A percentile compares a stretch with the other conserved stretches of the same genome.
These are phyloP conservation scores for Aradophagus sp. DNA, from an alignment of 1,140 invertebrate genomes.

Conservation along the genomic window DNA sequence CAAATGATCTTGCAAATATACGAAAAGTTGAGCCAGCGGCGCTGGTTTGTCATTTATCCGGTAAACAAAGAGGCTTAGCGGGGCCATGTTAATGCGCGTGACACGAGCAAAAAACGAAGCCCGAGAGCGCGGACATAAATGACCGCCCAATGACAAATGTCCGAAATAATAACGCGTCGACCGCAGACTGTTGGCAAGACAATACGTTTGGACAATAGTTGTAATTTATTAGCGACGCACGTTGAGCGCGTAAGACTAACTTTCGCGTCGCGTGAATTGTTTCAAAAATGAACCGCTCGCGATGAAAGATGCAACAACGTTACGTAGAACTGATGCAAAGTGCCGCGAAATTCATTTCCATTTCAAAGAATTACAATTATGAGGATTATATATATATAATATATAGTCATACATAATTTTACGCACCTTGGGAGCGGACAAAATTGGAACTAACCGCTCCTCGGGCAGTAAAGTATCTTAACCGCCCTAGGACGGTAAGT, in stretches of 20 bases:
- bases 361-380: conserved; percentile 40
- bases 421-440: not conserved
- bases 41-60: too few species aligned
- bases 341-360: too few species aligned
- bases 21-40: too few species aligned
- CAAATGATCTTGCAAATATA: too few species aligned
- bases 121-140: conserved; percentile 11
- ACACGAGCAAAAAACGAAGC: not conserved
- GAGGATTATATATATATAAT: too few species aligned
- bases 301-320: conserved; percentile 39
- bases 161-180: conserved; percentile 35
- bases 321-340: conserved; percentile 6
- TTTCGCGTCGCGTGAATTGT: conserved; percentile 39
- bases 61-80: too few species aligned
- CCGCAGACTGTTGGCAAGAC: conserved; percentile 33
- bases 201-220: conserved; percentile 35
- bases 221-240: conserved; percentile 38
- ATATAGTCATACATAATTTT: too few species aligned
- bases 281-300: conserved; percentile 39
- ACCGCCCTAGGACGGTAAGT: too few species aligned
- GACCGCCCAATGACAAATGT: conserved; percentile 30
- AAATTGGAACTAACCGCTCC: too few species aligned
- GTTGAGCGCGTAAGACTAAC: conserved; percentile 42
- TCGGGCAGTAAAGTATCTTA: too few species aligned
- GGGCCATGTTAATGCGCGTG: not conserved